Percentiles rank a stretch among this genome's conserved stretches.
phyloP scores from a whole-genome alignment of 2,888 invertebrate genomes.

The Trissolcus brochymenae region DNA sequence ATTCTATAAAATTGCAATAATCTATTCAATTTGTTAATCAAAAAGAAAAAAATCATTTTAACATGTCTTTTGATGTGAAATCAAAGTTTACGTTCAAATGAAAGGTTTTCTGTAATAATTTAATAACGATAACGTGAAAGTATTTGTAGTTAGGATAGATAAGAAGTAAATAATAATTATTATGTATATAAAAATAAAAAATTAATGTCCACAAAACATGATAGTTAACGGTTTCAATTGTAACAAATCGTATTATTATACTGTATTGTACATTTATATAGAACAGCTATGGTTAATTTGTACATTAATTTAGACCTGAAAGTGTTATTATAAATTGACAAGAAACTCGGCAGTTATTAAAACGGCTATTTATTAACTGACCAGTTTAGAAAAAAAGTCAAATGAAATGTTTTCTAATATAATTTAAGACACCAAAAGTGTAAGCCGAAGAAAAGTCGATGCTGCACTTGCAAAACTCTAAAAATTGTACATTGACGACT shows the following conservation, averaged over 20 bases:
- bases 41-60: background rate
- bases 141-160: conserved; percentile 23
- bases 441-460: background rate
- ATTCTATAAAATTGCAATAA: conserved; percentile 10
- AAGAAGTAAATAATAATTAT: conserved; percentile 18
- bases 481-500: conserved; percentile 1
- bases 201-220: background rate
- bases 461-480: too few relatives aligned
- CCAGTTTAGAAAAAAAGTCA: conserved; percentile 11
- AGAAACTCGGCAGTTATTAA: conserved; percentile 23
- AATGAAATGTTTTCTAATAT: background rate
- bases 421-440: background rate
- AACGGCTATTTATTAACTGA: conserved; percentile 31
- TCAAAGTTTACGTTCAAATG: background rate
- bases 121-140: background rate
- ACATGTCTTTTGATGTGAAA: too few relatives aligned
- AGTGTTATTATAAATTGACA: conserved; percentile 5
- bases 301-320: conserved; percentile 24
- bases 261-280: conserved; percentile 32
- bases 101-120: background rate
- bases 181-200: conserved; percentile 24
- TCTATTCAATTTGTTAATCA: background rate
- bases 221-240: conserved; percentile 3
- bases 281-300: conserved; percentile 15
- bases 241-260: conserved; percentile 7